Percentiles rank a stretch among this genome's conserved stretches.
phyloP scores from a whole-genome alignment of 2,797 vertebrate species.

The Vultur gryphus region DNA sequence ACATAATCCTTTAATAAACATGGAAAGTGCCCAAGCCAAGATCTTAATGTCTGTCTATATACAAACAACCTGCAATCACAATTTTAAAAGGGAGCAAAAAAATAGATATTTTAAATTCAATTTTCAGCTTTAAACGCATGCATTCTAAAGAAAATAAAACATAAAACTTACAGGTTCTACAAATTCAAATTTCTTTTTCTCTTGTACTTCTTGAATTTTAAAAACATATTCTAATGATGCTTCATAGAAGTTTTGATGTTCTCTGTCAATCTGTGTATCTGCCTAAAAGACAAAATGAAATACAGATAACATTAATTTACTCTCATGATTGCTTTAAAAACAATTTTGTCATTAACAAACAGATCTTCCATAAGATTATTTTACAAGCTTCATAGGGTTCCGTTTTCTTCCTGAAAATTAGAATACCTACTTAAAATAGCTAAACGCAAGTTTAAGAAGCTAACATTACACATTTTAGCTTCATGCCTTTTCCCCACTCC shows the following conservation, averaged over 20 bases:
- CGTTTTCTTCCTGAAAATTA: neutral
- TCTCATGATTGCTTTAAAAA: neutral
- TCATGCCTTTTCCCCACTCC: neutral
- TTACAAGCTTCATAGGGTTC: neutral
- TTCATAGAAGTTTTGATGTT: conserved; percentile 94
- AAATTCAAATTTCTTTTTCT: conserved; percentile 99
- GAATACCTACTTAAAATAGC: neutral
- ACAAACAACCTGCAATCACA: neutral
- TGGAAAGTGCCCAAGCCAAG: neutral
- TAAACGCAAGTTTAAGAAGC: neutral
- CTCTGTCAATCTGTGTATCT: conserved; percentile 91
- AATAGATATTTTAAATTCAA: neutral
- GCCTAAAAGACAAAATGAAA: conserved; percentile 77
- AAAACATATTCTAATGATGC: conserved; percentile 97
- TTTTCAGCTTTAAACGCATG: neutral
- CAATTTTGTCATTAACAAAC: neutral
- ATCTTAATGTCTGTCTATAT: neutral
- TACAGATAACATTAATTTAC: neutral
- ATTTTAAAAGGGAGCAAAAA: neutral
- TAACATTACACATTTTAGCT: neutral
- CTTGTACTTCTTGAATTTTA: conserved; percentile 98
- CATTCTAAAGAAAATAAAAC: neutral
- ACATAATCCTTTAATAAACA: conserved; percentile 27
- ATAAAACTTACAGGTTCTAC: conserved; percentile 90
- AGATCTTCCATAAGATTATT: neutral